Evolutionary conservation across 1,140 invertebrate species (phyloP), one percentile per base, ranked within the genome.

Genomic region (Atta texana): DNA sequence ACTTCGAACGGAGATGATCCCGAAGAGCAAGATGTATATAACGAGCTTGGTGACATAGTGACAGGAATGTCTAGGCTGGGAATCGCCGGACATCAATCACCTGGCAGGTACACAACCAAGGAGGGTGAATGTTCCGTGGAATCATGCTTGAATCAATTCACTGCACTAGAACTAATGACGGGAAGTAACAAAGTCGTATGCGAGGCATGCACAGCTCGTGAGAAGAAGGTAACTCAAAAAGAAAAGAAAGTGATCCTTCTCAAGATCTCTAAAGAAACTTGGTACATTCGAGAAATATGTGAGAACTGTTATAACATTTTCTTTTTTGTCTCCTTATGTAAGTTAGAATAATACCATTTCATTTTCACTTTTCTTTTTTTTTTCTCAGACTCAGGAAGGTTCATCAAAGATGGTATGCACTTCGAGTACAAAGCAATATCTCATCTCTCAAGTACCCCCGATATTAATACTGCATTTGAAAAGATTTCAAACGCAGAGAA

Each of bases 391-490:
- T 14, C 94, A 92, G 89, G 93, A 94, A 39, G 95, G 96, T 86
- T 95, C 96, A 28, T 96, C 96, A 51, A 97, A 98, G 93, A 97
- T 97, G 28, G 97, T 99, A 0, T 98, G 98, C 92, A 98, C 97
- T 1, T 97, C 98, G 93, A 98, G 98, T 53, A 98, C 97, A 2
- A 99, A 99, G 94, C 98, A 99, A 93, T 97, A 99, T 93, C 96
- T 99, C 2, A 97, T 99, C 16, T 98, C 97, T 81, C 97, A 96
- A 92, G 98, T 98, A 44, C 99, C 99, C 3, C 97, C 98, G 5
- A 97, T 99, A 82, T 96, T 99, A 0, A 99, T 99, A 49, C 95
- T 99, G 24, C 99, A 99, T 93, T 95, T 99, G 66, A 99, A 99
- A 95, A 95, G 99, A 49, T 98, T 98, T 94, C 97, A 98, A 95